Evolutionary conservation across 1,140 invertebrate genomes (phyloP).

Genomic region (Drosophila hydei): DNA sequence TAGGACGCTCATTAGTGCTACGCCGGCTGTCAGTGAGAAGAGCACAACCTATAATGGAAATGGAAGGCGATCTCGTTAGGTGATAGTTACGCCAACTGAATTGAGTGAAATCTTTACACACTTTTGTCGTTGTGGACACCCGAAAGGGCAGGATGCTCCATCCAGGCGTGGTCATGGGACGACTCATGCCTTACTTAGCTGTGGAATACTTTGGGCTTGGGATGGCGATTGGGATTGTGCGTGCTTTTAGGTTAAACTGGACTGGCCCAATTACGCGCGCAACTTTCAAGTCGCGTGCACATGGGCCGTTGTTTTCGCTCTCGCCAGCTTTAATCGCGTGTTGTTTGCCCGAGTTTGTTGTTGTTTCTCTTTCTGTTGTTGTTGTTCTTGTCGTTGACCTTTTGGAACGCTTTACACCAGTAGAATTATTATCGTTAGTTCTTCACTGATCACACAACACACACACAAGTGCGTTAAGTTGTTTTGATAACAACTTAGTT

Average conservation of each 20-base stretch:
- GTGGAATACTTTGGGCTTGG: slow-evolving; percentile 20
- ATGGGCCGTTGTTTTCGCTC: slow-evolving; percentile 40
- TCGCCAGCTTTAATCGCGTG: slow-evolving; percentile 14
- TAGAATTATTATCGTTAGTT: background rate
- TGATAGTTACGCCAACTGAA: background rate
- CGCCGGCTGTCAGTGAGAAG: slow-evolving; percentile 85
- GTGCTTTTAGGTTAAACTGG: slow-evolving; percentile 59
- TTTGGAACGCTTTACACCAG: slow-evolving; percentile 22
- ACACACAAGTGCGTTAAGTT: slow-evolving; percentile 1
- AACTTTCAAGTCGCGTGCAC: slow-evolving; percentile 45
- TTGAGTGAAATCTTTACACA: slow-evolving; percentile 11
- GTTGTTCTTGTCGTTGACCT: slow-evolving; percentile 12
- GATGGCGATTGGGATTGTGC: slow-evolving; percentile 3
- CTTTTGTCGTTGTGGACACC: slow-evolving; percentile 73
- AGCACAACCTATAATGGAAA: slow-evolving; percentile 82
- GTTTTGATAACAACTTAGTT: background rate
- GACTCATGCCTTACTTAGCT: slow-evolving; percentile 51
- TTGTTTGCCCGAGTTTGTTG: slow-evolving; percentile 6
- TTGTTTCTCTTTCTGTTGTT: slow-evolving; percentile 20
- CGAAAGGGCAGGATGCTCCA: slow-evolving; percentile 62
- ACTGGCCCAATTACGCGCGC: slow-evolving; percentile 39
- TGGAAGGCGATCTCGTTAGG: background rate
- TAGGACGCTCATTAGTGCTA: slow-evolving; percentile 86
- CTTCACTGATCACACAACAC: background rate
- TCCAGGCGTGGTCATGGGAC: slow-evolving; percentile 43